These are phyloP conservation scores for Aix galericulata DNA, from an alignment of 2,113 vertebrate species.

Conservation along the genomic window DNA sequence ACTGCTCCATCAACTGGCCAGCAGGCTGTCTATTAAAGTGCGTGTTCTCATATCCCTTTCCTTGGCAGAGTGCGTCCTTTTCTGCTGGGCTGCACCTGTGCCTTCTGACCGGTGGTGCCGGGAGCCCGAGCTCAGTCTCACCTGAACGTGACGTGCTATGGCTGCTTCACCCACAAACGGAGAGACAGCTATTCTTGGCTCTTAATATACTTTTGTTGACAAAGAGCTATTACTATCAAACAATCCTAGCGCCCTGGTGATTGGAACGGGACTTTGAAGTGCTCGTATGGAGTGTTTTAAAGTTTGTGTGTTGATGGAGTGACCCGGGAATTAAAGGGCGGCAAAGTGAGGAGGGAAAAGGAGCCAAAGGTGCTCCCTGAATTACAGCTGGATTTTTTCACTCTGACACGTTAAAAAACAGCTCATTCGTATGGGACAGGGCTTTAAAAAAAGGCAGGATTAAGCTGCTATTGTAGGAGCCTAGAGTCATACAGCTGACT, in stretches of 20 bases:
- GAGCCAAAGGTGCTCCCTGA: constrained; percentile 29
- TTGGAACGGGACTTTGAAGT: neutral
- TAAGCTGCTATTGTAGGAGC: constrained; percentile 24
- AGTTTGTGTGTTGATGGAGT: neutral
- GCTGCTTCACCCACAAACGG: neutral
- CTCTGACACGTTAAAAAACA: constrained; percentile 33
- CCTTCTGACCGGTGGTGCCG: neutral
- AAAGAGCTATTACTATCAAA: neutral
- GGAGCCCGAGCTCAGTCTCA: neutral
- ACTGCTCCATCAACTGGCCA: neutral
- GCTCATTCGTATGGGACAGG: constrained; percentile 23
- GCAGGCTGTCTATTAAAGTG: neutral
- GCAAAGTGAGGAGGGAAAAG: neutral
- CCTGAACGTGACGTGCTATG: neutral
- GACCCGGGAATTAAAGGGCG: neutral
- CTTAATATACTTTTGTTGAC: constrained; percentile 51
- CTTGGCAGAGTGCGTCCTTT: neutral
- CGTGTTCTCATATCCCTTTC: neutral
- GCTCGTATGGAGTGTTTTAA: neutral
- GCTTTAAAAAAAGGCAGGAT: constrained; percentile 42
- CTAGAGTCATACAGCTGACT: constrained; percentile 49
- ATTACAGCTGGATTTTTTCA: constrained; percentile 33
- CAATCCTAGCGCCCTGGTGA: neutral
- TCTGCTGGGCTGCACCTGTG: neutral
- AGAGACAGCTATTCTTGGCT: constrained; percentile 1